Base-by-base conservation (phyloP, 1,140 invertebrate species). In the Olivierus martensii region DNA sequence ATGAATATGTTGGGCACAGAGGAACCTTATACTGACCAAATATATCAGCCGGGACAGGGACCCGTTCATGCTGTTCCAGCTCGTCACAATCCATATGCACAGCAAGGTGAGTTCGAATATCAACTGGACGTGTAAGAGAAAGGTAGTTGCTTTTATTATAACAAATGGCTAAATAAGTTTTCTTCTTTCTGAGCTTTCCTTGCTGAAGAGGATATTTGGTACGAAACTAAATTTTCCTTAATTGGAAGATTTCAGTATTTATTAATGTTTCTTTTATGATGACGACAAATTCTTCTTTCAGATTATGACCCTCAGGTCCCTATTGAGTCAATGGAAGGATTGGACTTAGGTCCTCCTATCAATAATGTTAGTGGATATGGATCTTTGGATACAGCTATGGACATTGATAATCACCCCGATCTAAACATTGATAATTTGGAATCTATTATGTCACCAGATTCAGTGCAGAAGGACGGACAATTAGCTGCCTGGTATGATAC, bases 401-500 rank as follows among this genome's bases (percentile, higher is more conserved):
- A 92, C 66, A 79, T 91, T 43, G 80, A 78, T 18, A 76, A 77
- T 60, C 75, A 77, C 56, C 81, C 79, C 51, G 83, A 84, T 67
- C 70, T 87, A 53, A 84, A 81, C 65, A 88, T 89, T 66, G 82
- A 88, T 64, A 81, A 78, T 61, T 75, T 91, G 58, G 80, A 87
- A 64, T 59, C 68, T 21, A 28, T 28, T 28, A 63, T 55, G 51
- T 55, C 66, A 28, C 59, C 60, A 15, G 59, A 61, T 48, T 79
- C 87, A 67, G 82, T 84, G 47, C 83, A 86, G 59, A 28, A 28
- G 28, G 71, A 72, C 45, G 88, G 87, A 42, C 86, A 90, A 65
- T 80, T 87, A 49, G 85, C 87, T 58, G 86, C 88, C 61, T 93
- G 90, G 90, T 93, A 92, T 73, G 91, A 95, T 71, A 94, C 91